Evolutionary conservation across 2,113 vertebrate species (phyloP).

Genomic region (Dromiciops gliroides): DNA sequence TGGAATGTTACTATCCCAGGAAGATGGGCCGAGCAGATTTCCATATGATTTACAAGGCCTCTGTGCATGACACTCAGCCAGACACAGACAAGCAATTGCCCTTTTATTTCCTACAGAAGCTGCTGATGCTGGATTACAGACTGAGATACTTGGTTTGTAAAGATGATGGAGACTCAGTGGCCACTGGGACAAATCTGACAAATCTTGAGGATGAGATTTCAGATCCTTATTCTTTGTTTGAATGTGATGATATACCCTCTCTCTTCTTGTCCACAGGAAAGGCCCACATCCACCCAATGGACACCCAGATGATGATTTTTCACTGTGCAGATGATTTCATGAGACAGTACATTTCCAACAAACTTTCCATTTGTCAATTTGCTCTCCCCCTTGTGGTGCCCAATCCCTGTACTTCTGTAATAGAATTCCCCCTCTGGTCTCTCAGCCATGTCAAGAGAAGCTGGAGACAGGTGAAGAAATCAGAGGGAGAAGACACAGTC

Average conservation of each 20-base stretch:
- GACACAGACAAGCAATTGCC: slow-evolving; percentile 77
- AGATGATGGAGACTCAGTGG: slow-evolving; percentile 5
- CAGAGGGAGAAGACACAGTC: neutral
- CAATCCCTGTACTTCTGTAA: slow-evolving; percentile 74
- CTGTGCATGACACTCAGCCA: slow-evolving; percentile 63
- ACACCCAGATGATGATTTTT: slow-evolving; percentile 83
- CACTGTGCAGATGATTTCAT: slow-evolving; percentile 83
- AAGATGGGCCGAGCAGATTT: slow-evolving; percentile 75
- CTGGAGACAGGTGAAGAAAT: slow-evolving; percentile 74
- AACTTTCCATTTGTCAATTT: slow-evolving; percentile 85
- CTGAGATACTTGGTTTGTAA: slow-evolving; percentile 78
- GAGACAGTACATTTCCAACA: slow-evolving; percentile 80
- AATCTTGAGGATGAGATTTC: neutral
- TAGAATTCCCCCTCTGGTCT: slow-evolving; percentile 82
- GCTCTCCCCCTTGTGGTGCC: slow-evolving; percentile 84
- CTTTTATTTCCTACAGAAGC: slow-evolving; percentile 78
- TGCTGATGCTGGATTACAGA: slow-evolving; percentile 77
- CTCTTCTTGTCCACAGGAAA: neutral
- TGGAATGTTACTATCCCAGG: slow-evolving; percentile 64
- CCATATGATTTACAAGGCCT: slow-evolving; percentile 74
- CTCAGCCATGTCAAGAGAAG: slow-evolving; percentile 81
- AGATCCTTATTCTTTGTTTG: slow-evolving; percentile 55
- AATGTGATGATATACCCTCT: neutral
- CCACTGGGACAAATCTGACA: neutral
- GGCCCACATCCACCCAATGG: neutral